Evolutionary conservation across 2,888 invertebrate species (phyloP).

Genomic region (Druceiella hillmani): DNA sequence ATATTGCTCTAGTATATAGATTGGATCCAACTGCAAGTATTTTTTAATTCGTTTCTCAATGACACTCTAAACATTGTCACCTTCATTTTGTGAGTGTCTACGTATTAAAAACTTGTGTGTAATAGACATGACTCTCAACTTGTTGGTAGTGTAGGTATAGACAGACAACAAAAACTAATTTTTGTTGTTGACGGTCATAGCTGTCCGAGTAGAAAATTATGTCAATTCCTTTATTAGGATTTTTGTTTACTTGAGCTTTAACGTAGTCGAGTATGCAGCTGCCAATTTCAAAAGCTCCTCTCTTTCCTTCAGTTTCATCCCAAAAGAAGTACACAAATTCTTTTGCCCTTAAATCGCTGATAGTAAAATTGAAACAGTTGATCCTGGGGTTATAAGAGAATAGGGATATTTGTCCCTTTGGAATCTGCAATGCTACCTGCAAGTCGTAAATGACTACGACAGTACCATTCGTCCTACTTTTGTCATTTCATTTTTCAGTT

Average conservation of each 20-base stretch:
- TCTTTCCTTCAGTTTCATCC: slow-evolving; percentile 21
- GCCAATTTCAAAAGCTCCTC: slow-evolving; percentile 22
- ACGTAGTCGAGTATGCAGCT: slow-evolving; percentile 17
- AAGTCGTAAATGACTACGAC: slow-evolving; percentile 23
- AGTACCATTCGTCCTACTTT: slow-evolving; percentile 7
- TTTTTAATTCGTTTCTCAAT: slow-evolving; percentile 16
- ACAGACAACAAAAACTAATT: no score
- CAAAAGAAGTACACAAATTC: slow-evolving; percentile 21
- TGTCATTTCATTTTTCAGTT: slow-evolving; percentile 18
- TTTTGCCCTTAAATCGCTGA: slow-evolving; percentile 14
- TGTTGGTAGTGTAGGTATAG: neutral
- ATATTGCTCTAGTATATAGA: no score
- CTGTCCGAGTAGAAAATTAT: slow-evolving; percentile 16
- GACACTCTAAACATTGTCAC: slow-evolving; percentile 13
- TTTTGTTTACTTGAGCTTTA: slow-evolving; percentile 8
- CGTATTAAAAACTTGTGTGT: slow-evolving; percentile 18
- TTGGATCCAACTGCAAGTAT: no score
- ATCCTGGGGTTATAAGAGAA: slow-evolving; percentile 22
- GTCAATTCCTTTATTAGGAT: slow-evolving; percentile 11
- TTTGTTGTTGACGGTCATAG: no score
- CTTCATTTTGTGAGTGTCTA: slow-evolving; percentile 19
- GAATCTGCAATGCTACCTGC: slow-evolving; percentile 21
- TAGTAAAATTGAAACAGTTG: slow-evolving; percentile 19
- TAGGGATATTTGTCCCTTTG: slow-evolving; percentile 19
- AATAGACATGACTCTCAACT: slow-evolving; percentile 2